Evolutionary conservation across 2,797 vertebrate species (phyloP).

Genomic region (Xyrichtys novacula): DNA sequence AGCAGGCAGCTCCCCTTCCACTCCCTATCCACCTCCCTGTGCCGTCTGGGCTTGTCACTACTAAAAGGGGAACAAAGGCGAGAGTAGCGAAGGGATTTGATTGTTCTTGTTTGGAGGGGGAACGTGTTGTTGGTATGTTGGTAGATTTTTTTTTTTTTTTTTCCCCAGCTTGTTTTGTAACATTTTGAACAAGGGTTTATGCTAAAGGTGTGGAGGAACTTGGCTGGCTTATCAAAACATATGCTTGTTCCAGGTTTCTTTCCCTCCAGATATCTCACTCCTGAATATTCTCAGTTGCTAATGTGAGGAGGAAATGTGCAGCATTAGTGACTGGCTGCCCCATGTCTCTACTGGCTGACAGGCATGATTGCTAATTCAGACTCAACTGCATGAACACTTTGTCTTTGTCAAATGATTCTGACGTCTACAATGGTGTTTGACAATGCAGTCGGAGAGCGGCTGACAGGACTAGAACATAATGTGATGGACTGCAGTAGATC

Average conservation of each 20-base stretch:
- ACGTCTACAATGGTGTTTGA: constrained; percentile 56
- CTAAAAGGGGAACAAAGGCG: constrained; percentile 71
- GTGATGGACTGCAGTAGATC: constrained; percentile 39
- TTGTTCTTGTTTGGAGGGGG: constrained; percentile 61
- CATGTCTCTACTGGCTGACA: constrained; percentile 50
- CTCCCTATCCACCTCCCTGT: constrained; percentile 59
- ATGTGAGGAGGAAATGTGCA: constrained; percentile 36
- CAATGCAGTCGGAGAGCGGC: constrained; percentile 27
- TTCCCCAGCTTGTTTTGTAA: constrained; percentile 41
- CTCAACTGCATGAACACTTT: constrained; percentile 45
- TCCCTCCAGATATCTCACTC: constrained; percentile 13
- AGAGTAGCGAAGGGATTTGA: constrained; percentile 64
- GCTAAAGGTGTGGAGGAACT: constrained; percentile 35
- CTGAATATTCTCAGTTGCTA: constrained; percentile 40
- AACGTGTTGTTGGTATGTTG: constrained; percentile 59
- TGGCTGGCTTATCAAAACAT: constrained; percentile 22
- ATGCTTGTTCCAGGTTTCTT: neutral
- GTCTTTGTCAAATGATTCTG: constrained; percentile 51
- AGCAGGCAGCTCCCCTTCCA: constrained; percentile 67
- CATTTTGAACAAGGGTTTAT: constrained; percentile 24
- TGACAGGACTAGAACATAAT: constrained; percentile 21
- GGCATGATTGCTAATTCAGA: constrained; percentile 51
- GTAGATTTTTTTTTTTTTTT: constrained; percentile 24
- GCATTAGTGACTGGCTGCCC: constrained; percentile 49
- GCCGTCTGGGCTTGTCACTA: constrained; percentile 72